Evolutionary conservation across 2,888 invertebrate species (phyloP).

Genomic region (Volucella bombylans): DNA sequence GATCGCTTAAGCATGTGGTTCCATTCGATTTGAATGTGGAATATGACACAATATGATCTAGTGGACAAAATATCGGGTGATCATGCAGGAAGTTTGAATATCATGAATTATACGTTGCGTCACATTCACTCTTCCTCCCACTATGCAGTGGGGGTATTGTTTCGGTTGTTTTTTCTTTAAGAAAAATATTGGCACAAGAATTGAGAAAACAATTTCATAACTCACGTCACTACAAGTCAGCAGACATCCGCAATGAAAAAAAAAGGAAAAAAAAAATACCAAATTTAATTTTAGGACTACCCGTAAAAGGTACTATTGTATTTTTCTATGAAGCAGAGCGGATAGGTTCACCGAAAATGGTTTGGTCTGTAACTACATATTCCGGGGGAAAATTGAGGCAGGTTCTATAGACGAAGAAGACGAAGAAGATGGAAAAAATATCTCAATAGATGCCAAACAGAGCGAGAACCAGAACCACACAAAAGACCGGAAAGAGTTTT

Average conservation of each 20-base stretch:
- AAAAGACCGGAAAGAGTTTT: conserved; percentile 16
- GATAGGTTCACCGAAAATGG: conserved; percentile 4
- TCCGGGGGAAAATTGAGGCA: no score
- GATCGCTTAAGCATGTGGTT: not conserved
- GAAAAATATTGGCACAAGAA: conserved; percentile 40
- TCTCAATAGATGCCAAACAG: not conserved
- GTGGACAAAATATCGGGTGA: not conserved
- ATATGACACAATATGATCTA: not conserved
- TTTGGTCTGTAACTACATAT: not conserved
- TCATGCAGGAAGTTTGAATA: not conserved
- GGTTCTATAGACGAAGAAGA: no score
- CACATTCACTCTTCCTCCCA: conserved; percentile 39
- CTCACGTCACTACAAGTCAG: conserved; percentile 35
- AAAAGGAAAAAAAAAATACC: no score
- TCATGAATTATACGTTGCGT: conserved; percentile 36
- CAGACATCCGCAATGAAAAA: conserved; percentile 15
- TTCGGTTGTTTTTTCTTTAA: not conserved
- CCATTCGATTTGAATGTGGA: not conserved
- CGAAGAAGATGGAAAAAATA: not conserved
- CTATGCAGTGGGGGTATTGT: not conserved
- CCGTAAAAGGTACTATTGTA: not conserved
- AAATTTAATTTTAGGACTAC: not conserved
- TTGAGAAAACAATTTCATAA: conserved; percentile 10
- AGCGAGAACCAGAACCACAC: not conserved
- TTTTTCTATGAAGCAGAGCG: no score